Percentiles rank a stretch among this genome's conserved stretches.
phyloP scores from a whole-genome alignment of 92 coral and sea anemone species.

The Parazoanthus swiftii region DNA sequence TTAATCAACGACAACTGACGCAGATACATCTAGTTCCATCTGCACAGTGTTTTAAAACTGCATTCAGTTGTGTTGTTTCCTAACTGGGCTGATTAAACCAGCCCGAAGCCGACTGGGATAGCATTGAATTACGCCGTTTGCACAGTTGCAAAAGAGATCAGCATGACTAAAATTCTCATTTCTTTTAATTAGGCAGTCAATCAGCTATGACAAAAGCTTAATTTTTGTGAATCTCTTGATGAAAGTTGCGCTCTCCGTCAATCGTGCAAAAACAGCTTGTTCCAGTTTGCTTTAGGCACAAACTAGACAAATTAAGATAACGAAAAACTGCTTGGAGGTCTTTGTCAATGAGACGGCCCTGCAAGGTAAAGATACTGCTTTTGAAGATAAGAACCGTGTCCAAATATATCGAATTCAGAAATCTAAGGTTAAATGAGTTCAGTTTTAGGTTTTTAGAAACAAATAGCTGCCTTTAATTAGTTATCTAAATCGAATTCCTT shows the following conservation, averaged over 20 bases:
- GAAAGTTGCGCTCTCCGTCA: neutral
- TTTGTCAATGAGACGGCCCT: too few relatives aligned
- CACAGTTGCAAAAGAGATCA: neutral
- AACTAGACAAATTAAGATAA: too few relatives aligned
- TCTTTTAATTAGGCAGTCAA: neutral
- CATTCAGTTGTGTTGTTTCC: too few relatives aligned
- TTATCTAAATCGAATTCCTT: neutral
- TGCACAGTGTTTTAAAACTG: too few relatives aligned
- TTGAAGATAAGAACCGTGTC: neutral
- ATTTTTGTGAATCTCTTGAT: neutral
- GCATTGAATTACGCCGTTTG: too few relatives aligned
- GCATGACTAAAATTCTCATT: neutral
- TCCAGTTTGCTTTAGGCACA: too few relatives aligned
- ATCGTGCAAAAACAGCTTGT: neutral
- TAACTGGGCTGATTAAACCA: too few relatives aligned
- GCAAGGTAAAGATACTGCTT: too few relatives aligned
- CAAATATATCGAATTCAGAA: neutral
- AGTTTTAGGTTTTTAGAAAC: neutral
- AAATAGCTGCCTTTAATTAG: neutral
- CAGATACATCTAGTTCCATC: too few relatives aligned
- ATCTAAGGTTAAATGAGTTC: neutral
- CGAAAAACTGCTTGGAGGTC: too few relatives aligned
- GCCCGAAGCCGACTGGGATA: too few relatives aligned
- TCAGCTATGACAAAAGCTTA: neutral
- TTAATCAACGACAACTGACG: too few relatives aligned